Evolutionary conservation across 2,888 invertebrate species (phyloP).

Genomic region (Drosophila kuntzei): DNA sequence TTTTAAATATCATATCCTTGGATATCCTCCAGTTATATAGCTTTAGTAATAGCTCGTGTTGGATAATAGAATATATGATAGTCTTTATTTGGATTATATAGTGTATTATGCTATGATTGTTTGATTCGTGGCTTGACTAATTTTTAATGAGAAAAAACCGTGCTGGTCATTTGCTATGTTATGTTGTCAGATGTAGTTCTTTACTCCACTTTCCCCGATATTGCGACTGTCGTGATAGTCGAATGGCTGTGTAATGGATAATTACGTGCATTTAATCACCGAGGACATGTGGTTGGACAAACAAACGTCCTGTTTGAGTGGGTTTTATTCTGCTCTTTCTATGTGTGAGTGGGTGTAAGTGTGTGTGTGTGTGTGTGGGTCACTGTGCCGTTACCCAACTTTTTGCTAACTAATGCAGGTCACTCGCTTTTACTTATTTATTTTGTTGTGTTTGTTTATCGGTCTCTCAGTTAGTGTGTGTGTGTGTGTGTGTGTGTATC

Average conservation of each 20-base stretch:
- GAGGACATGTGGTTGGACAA: conserved; percentile 39
- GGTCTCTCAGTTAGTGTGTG: not conserved
- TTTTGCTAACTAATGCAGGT: conserved; percentile 56
- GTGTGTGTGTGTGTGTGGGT: conserved; percentile 6
- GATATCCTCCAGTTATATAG: not conserved
- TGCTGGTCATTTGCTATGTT: conserved; percentile 6
- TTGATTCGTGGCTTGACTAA: conserved; percentile 13
- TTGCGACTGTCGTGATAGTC: conserved; percentile 18
- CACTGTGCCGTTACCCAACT: conserved; percentile 43
- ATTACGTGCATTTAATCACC: conserved; percentile 65
- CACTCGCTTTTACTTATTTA: conserved; percentile 33
- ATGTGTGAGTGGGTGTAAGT: not conserved
- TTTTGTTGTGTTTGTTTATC: conserved; percentile 28
- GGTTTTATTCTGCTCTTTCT: conserved; percentile 12
- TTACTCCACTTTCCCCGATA: not conserved
- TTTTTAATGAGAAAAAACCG: conserved; percentile 14
- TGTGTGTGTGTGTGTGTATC: not conserved
- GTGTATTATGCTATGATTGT: conserved; percentile 10
- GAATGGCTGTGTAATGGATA: conserved; percentile 36
- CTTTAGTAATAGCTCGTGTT: not conserved
- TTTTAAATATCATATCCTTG: not conserved
- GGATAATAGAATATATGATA: not conserved
- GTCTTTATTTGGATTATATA: not conserved
- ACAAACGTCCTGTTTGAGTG: conserved; percentile 27
- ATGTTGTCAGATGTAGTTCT: conserved; percentile 6